phyloP scores from a whole-genome alignment of 2,888 invertebrate species.

The Drosophila austrosaltans region DNA sequence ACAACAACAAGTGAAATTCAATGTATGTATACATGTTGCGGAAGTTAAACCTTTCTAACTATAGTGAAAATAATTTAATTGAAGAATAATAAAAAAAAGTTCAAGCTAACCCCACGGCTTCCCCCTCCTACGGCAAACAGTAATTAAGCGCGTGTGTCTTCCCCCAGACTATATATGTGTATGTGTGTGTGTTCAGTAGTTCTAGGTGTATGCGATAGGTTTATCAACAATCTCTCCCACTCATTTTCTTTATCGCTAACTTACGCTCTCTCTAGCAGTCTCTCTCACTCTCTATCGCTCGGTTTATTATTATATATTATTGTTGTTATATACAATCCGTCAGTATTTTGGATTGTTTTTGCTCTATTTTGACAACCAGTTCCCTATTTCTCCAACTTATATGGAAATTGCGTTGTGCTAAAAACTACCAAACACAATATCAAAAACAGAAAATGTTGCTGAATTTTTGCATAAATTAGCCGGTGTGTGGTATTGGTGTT shows the following conservation, averaged over 20 bases:
- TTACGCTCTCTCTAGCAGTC: neutral
- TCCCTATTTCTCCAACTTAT: constrained; percentile 25
- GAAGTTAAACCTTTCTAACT: neutral
- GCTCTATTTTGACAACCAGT: constrained; percentile 1
- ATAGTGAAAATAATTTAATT: constrained; percentile 4
- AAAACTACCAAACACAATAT: constrained; percentile 20
- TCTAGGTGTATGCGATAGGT: constrained; percentile 12
- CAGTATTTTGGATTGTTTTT: neutral
- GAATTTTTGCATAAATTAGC: constrained; percentile 54
- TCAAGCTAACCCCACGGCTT: neutral
- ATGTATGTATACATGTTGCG: constrained; percentile 5
- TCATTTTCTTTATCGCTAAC: neutral
- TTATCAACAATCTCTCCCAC: constrained; percentile 17
- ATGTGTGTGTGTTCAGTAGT: constrained; percentile 18
- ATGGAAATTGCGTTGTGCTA: constrained; percentile 28
- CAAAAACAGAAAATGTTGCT: constrained; percentile 18
- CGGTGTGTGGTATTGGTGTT: constrained; percentile 53
- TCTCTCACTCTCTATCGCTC: neutral
- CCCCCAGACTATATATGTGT: too few relatives aligned
- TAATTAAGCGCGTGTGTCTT: constrained; percentile 5
- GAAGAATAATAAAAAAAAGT: neutral
- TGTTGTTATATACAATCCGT: neutral
- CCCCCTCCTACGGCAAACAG: neutral
- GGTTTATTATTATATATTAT: constrained; percentile 1
- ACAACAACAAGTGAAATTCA: neutral